These are phyloP conservation scores for Pogonomyrmex barbatus DNA, from an alignment of 1,140 invertebrate genomes.

Conservation along the genomic window DNA sequence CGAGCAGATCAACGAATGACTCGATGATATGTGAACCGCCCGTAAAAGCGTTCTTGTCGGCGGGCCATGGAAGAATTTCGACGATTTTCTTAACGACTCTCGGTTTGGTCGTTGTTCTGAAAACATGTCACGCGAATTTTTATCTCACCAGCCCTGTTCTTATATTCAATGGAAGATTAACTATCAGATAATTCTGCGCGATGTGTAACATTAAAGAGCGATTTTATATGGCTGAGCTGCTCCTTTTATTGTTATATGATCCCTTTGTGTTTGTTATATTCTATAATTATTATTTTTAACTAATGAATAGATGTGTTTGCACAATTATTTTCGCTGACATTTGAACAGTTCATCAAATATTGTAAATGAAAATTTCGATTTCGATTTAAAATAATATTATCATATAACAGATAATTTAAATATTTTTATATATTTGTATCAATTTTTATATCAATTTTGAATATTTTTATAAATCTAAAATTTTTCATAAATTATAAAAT, in stretches of 20 bases:
- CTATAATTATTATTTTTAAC: not conserved
- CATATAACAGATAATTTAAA: not conserved
- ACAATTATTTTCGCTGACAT: not conserved
- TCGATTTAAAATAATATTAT: not conserved
- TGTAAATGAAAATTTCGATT: not conserved
- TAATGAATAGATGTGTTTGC: not conserved
- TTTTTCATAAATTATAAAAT: conserved; percentile 9
- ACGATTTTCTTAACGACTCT: conserved; percentile 69
- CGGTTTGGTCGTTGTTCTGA: conserved; percentile 73
- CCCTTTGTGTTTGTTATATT: not conserved
- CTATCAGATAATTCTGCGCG: conserved; percentile 15
- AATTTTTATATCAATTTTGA: too few relatives aligned
- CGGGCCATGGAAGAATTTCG: conserved; percentile 46
- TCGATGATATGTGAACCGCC: conserved; percentile 75
- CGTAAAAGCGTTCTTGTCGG: conserved; percentile 74
- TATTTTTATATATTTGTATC: not conserved
- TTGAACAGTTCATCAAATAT: conserved; percentile 48
- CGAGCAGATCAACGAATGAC: conserved; percentile 62
- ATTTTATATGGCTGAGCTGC: conserved; percentile 7
- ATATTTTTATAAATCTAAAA: not conserved
- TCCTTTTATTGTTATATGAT: not conserved
- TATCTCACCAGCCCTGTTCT: conserved; percentile 11
- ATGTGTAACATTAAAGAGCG: conserved; percentile 8
- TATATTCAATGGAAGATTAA: conserved; percentile 32
- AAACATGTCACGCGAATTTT: conserved; percentile 64